A percentile compares a stretch with the other conserved stretches of the same genome.
Conservation (phyloP, 2,888 invertebrate genomes). For the Falcaria lacertinaria region DNA sequence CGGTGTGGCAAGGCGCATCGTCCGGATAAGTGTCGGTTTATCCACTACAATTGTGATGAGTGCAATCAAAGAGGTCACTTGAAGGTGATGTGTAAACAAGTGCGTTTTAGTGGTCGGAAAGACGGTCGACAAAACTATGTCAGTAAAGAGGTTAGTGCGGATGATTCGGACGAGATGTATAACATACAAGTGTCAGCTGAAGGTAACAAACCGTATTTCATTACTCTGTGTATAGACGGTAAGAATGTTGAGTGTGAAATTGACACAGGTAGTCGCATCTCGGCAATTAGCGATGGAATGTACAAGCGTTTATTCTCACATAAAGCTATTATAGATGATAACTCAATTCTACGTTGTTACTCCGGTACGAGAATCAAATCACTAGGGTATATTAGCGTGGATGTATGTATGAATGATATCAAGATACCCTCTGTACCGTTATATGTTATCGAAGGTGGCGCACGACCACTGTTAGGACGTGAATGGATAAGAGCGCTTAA, state of each 20-base stretch:
- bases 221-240: slow-evolving; percentile 7
- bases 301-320: slow-evolving; percentile 7
- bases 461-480: slow-evolving; percentile 11
- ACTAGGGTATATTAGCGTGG: slow-evolving; percentile 5
- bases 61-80: slow-evolving; percentile 21
- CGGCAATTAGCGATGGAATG: slow-evolving; percentile 14
- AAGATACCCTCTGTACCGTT: slow-evolving; percentile 2
- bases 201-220: slow-evolving; percentile 4
- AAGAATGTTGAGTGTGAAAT: slow-evolving; percentile 14
- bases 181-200: too few species aligned
- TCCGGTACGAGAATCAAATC: slow-evolving; percentile 6
- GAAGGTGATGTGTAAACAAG: slow-evolving; percentile 17
- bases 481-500: slow-evolving; percentile 13
- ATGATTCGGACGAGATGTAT: slow-evolving; percentile 1
- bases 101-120: background rate
- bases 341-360: background rate
- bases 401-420: background rate
- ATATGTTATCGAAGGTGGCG: slow-evolving; percentile 11
- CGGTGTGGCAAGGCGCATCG: slow-evolving; percentile 17
- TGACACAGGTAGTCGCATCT: slow-evolving; percentile 18
- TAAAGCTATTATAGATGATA: too few species aligned
- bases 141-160: slow-evolving; percentile 4
- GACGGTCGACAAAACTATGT: slow-evolving; percentile 6
- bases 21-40: slow-evolving; percentile 20
- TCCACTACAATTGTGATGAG: slow-evolving; percentile 20